Conservation (phyloP, 37 sponge, comb jelly and placozoan genomes). For the Amphimedon queenslandica region DNA sequence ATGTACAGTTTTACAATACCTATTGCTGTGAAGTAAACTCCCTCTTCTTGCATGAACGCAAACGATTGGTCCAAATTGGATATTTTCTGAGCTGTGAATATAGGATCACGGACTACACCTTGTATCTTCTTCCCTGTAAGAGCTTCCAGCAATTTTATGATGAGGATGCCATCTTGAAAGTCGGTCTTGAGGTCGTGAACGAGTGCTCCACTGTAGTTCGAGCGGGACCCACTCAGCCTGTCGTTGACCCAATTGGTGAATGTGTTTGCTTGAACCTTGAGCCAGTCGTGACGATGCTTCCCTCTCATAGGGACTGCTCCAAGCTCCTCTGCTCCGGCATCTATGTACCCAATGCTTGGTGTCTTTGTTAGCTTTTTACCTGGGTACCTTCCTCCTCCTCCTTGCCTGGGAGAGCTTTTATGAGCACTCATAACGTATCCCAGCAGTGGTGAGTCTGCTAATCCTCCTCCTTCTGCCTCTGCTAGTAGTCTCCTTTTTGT, state of each 20-base stretch:
- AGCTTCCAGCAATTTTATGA: conserved; percentile 55
- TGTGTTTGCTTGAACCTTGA: conserved; percentile 33
- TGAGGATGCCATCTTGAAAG: conserved; percentile 57
- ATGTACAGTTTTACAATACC: no score
- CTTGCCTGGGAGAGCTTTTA: no score
- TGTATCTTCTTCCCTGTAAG: conserved; percentile 48
- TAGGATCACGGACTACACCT: conserved; percentile 43
- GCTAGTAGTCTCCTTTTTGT: no score
- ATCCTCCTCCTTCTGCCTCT: no score
- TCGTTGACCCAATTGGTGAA: conserved; percentile 78
- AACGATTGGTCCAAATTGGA: conserved; percentile 61
- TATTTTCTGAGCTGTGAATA: conserved; percentile 60
- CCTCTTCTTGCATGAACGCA: conserved; percentile 36
- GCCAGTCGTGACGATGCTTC: conserved; percentile 21
- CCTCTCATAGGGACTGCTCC: conserved; percentile 5
- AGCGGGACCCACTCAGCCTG: conserved; percentile 16
- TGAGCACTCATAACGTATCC: no score
- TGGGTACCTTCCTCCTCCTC: no score
- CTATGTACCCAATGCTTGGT: neutral
- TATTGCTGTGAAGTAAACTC: conserved; percentile 55
- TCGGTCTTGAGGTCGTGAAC: conserved; percentile 29
- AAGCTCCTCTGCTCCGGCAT: neutral
- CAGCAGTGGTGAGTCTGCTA: no score
- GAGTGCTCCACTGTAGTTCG: conserved; percentile 17
- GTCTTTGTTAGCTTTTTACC: no score